phyloP scores from a whole-genome alignment of 1,140 invertebrate genomes.

The Archegozetes longisetosus region DNA sequence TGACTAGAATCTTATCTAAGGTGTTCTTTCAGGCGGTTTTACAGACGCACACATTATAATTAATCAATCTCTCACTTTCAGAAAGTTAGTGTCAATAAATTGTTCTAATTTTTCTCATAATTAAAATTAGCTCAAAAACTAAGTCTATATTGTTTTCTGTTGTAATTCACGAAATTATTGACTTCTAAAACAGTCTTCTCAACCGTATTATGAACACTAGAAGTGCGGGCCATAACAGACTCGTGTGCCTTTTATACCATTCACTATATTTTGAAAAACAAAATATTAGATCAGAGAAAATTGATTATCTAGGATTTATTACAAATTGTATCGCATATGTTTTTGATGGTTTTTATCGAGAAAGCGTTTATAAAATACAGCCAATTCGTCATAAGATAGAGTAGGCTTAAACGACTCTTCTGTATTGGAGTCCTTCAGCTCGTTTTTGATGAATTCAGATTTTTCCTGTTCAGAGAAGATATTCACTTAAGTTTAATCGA shows the following conservation, averaged over 20 bases:
- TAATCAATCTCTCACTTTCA: too few species aligned
- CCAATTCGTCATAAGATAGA: constrained; percentile 12
- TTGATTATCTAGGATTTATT: neutral
- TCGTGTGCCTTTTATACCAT: constrained; percentile 12
- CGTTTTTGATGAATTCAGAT: constrained; percentile 18
- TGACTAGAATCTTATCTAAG: too few species aligned
- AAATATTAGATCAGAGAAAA: neutral
- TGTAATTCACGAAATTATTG: too few species aligned
- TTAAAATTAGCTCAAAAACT: too few species aligned
- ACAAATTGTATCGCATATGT: constrained; percentile 15
- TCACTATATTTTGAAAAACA: constrained; percentile 9
- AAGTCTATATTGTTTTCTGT: too few species aligned
- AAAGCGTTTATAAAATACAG: constrained; percentile 15
- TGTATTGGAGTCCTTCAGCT: neutral
- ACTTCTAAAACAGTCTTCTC: too few species aligned
- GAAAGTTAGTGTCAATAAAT: too few species aligned
- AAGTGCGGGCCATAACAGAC: constrained; percentile 29
- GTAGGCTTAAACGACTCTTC: neutral
- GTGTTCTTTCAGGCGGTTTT: too few species aligned
- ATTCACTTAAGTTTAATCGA: too few species aligned
- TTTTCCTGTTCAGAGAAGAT: constrained; percentile 24
- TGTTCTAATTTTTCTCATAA: too few species aligned
- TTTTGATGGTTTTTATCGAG: constrained; percentile 7
- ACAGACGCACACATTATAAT: too few species aligned
- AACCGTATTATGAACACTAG: too few species aligned